Percentiles rank a stretch among this genome's conserved stretches.
Conservation (phyloP, 1,140 invertebrate species). For the Brachystomella parvula region DNA sequence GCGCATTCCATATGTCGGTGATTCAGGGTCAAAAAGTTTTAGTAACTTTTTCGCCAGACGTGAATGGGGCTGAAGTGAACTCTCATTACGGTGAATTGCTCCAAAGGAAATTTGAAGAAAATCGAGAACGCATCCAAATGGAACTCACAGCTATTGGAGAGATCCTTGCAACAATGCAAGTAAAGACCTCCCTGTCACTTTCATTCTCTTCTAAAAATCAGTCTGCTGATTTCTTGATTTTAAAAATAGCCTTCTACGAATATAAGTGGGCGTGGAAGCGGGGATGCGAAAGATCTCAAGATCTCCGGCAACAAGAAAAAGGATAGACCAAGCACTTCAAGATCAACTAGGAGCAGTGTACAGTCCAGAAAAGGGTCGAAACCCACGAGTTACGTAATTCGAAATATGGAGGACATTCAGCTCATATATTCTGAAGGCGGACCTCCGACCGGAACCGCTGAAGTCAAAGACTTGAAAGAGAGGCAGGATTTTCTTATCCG, state of each 20-base stretch:
- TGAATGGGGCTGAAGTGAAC: neutral
- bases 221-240: no score
- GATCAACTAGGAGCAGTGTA: neutral
- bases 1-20: neutral
- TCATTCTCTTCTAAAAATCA: no score
- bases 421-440: neutral
- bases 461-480: neutral
- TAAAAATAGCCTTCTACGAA: no score
- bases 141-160: constrained; percentile 8
- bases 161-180: neutral
- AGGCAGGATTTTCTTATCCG: neutral
- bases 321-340: neutral
- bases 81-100: neutral
- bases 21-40: neutral
- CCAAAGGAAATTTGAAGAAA: neutral
- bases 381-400: neutral
- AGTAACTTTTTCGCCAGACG: neutral
- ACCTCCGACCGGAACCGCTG: neutral
- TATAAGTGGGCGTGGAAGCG: no score
- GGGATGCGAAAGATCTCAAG: neutral
- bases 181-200: no score
- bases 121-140: neutral
- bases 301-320: neutral
- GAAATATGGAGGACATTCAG: neutral
- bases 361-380: neutral